Evolutionary conservation across 1,140 invertebrate genomes (phyloP).

Genomic region (Drosophila malerkotliana): DNA sequence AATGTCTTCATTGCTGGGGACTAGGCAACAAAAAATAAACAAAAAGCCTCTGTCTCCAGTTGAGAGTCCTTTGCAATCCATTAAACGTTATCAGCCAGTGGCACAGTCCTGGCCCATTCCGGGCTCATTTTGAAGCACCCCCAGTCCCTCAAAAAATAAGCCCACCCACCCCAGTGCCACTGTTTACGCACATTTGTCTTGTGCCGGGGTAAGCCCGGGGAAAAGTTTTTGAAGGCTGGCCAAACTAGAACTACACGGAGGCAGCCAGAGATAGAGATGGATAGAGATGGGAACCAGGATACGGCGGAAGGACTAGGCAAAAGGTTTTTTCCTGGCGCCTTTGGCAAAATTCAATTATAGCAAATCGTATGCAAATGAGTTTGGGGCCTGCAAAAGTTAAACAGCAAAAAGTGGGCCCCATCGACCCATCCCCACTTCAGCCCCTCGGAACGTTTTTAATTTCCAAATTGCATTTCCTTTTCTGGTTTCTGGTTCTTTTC

Average conservation of each 20-base stretch:
- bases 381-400: constrained; percentile 56
- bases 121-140: constrained; percentile 23
- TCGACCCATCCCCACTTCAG: not conserved
- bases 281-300: constrained; percentile 7
- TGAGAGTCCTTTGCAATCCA: constrained; percentile 64
- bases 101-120: constrained; percentile 50
- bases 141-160: not conserved
- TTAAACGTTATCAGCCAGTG: constrained; percentile 78
- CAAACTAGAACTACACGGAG: constrained; percentile 42
- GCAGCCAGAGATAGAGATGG: constrained; percentile 4
- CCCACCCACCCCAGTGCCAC: constrained; percentile 11
- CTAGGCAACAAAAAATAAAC: constrained; percentile 56
- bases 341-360: constrained; percentile 72
- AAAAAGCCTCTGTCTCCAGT: constrained; percentile 30
- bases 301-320: not conserved
- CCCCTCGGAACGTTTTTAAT: constrained; percentile 60
- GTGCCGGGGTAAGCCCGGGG: constrained; percentile 24
- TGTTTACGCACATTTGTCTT: constrained; percentile 75
- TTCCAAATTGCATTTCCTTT: constrained; percentile 69
- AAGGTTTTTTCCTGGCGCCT: constrained; percentile 41
- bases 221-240: constrained; percentile 58
- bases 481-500: not conserved
- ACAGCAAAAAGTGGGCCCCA: constrained; percentile 44
- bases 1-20: constrained; percentile 76
- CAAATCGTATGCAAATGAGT: constrained; percentile 77